phyloP scores from a whole-genome alignment of 2,797 vertebrate species.

The Dicrostonyx torquatus region DNA sequence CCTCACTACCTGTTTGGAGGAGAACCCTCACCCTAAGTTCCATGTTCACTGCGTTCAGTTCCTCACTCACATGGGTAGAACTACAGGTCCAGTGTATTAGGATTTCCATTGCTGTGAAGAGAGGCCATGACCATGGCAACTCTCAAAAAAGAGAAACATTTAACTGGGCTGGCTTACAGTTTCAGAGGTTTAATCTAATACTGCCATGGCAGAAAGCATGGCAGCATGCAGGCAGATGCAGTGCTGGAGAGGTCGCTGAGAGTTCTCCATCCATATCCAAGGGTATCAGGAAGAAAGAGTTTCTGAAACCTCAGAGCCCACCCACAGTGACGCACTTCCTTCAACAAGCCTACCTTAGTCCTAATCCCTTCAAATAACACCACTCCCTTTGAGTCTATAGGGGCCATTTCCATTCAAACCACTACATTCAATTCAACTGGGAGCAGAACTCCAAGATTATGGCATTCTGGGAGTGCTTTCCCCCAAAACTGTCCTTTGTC shows the following conservation, averaged over 20 bases:
- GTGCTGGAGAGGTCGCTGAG: background rate
- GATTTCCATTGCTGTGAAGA: background rate
- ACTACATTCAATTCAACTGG: accelerated
- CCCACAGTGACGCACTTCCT: background rate
- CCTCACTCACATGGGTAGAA: background rate
- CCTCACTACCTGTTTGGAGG: background rate
- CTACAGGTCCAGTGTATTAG: background rate
- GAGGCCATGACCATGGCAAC: background rate
- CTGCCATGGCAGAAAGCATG: background rate
- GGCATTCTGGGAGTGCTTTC: accelerated
- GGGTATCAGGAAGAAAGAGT: background rate
- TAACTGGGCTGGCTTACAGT: background rate
- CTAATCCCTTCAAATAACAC: background rate
- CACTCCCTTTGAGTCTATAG: background rate
- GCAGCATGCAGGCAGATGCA: background rate
- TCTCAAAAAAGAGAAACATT: background rate
- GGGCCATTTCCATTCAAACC: background rate
- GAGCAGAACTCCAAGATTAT: background rate
- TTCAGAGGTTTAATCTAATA: background rate
- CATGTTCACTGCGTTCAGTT: background rate
- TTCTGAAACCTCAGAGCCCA: background rate
- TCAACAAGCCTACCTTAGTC: background rate
- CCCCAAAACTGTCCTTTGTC: background rate
- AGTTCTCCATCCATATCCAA: no score
- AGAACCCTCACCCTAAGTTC: background rate